Conservation (phyloP, 2,888 invertebrate genomes). For the Parnassius orleans region DNA sequence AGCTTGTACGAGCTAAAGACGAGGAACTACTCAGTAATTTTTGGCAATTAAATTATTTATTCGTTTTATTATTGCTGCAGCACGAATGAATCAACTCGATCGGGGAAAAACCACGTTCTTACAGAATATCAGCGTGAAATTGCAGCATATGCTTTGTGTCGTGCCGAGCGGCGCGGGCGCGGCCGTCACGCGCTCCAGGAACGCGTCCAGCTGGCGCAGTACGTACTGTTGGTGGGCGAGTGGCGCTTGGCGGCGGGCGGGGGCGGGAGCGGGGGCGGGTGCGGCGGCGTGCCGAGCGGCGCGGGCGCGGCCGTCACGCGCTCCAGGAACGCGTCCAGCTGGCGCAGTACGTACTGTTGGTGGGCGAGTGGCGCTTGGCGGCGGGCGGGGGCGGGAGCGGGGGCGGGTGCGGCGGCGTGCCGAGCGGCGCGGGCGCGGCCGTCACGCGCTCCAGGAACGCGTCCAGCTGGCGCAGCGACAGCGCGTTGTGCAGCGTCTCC, state of each 20-base stretch:
- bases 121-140: too few relatives aligned
- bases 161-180: conserved; percentile 86
- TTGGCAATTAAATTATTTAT: too few relatives aligned
- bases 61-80: too few relatives aligned
- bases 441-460: conserved; percentile 93
- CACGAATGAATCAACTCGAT: too few relatives aligned
- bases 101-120: too few relatives aligned
- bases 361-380: conserved; percentile 38
- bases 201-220: conserved; percentile 84
- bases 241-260: conserved; percentile 40
- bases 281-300: conserved; percentile 86
- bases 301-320: conserved; percentile 88
- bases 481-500: conserved; percentile 98
- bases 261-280: conserved; percentile 73
- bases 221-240: conserved; percentile 17
- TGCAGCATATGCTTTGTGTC: neutral
- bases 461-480: conserved; percentile 95
- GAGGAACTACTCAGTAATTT: too few relatives aligned
- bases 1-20: too few relatives aligned
- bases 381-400: conserved; percentile 59
- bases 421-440: conserved; percentile 84
- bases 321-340: conserved; percentile 92
- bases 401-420: conserved; percentile 87
- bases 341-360: conserved; percentile 12
- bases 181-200: conserved; percentile 92